phyloP scores from a whole-genome alignment of 2,888 invertebrate species.

The Brenthis ino region DNA sequence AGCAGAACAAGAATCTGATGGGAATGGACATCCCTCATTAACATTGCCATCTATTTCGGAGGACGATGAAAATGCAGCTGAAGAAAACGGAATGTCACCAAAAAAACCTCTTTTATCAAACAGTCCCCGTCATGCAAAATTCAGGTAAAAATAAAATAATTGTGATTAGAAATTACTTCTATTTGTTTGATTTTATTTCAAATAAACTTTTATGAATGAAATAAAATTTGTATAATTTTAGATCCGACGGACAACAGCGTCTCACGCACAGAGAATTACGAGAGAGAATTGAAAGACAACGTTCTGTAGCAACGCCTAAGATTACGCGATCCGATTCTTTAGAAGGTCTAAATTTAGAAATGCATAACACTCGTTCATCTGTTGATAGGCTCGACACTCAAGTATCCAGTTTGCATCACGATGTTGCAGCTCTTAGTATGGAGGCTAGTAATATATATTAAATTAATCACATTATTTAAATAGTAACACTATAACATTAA shows the following conservation, averaged over 20 bases:
- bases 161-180: neutral
- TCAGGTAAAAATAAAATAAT: conserved; percentile 53
- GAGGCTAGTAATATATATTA: conserved; percentile 80
- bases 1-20: conserved; percentile 90
- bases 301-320: conserved; percentile 83
- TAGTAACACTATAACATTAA: neutral
- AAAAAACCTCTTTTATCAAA: conserved; percentile 83
- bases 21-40: conserved; percentile 89
- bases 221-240: conserved; percentile 42
- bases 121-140: conserved; percentile 87
- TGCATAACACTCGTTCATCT: conserved; percentile 76
- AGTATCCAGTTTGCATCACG: conserved; percentile 91
- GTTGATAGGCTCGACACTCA: conserved; percentile 91
- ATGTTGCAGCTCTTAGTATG: conserved; percentile 92
- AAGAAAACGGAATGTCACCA: conserved; percentile 85
- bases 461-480: neutral
- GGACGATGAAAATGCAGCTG: conserved; percentile 95
- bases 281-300: conserved; percentile 86
- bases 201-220: conserved; percentile 9
- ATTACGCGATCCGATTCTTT: conserved; percentile 81
- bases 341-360: conserved; percentile 84
- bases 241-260: conserved; percentile 67
- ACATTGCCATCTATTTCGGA: conserved; percentile 97
- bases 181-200: neutral
- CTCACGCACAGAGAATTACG: conserved; percentile 77